These are phyloP conservation scores for Macroramphosus scolopax DNA, from an alignment of 2,797 vertebrate species.

Conservation along the genomic window DNA sequence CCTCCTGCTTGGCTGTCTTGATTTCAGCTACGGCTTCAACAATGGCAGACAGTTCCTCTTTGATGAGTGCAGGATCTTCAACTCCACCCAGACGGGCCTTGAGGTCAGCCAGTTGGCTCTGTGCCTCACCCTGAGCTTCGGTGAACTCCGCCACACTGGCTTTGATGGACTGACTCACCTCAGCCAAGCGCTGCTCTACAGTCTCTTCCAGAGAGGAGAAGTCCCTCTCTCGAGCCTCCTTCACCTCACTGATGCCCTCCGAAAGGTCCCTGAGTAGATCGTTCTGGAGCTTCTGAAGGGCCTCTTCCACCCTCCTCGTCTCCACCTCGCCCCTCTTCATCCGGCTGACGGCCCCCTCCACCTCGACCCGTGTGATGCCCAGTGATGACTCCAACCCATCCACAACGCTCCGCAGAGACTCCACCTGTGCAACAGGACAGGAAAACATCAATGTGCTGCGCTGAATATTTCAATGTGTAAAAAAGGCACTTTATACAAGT, in stretches of 20 bases:
- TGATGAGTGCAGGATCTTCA: slow-evolving; percentile 68
- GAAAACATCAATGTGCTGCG: neutral
- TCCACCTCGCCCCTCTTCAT: slow-evolving; percentile 86
- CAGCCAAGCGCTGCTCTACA: slow-evolving; percentile 88
- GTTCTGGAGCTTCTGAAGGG: slow-evolving; percentile 92
- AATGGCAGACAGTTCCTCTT: slow-evolving; percentile 79
- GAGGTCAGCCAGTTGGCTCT: slow-evolving; percentile 84
- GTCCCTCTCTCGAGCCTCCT: slow-evolving; percentile 86
- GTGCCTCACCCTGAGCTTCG: slow-evolving; percentile 83
- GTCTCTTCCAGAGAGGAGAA: slow-evolving; percentile 90
- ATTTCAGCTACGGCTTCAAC: slow-evolving; percentile 77
- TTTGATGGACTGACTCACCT: slow-evolving; percentile 87
- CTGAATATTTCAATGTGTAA: too few relatives aligned
- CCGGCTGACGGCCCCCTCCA: slow-evolving; percentile 79
- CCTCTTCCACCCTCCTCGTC: slow-evolving; percentile 85
- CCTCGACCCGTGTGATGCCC: slow-evolving; percentile 81
- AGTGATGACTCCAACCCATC: slow-evolving; percentile 84
- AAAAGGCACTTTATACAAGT: too few relatives aligned
- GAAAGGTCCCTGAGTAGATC: slow-evolving; percentile 89
- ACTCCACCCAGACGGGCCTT: slow-evolving; percentile 81
- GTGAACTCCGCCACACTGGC: slow-evolving; percentile 89
- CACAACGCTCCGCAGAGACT: slow-evolving; percentile 78
- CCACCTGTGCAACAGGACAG: slow-evolving; percentile 77
- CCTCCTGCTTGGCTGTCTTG: slow-evolving; percentile 67
- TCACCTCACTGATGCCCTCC: slow-evolving; percentile 87